Conservation (phyloP, 2,888 invertebrate species). For the Calameuta idolon region DNA sequence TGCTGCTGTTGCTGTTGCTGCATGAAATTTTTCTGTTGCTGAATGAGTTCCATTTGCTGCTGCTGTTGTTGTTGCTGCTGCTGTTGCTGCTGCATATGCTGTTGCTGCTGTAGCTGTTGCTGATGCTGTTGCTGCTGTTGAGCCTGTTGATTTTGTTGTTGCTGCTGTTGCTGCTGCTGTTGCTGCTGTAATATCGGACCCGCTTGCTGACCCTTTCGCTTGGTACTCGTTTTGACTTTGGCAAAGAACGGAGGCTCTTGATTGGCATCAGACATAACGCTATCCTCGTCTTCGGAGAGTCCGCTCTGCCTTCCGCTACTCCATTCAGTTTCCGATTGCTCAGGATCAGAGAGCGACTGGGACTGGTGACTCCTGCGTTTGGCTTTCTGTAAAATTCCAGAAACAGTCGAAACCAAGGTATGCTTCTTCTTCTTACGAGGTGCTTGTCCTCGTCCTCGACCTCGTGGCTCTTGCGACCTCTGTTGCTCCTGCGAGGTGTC, state of each 20-base stretch:
- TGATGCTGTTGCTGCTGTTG: conserved; percentile 34
- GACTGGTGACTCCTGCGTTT: conserved; percentile 74
- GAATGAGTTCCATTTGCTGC: conserved; percentile 27
- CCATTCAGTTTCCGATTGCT: conserved; percentile 82
- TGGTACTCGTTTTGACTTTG: conserved; percentile 70
- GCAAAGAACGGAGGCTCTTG: conserved; percentile 75
- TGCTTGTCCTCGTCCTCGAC: conserved; percentile 48
- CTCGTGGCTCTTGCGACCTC: conserved; percentile 33
- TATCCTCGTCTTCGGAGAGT: conserved; percentile 76
- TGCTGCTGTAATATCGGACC: conserved; percentile 38
- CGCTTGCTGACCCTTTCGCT: conserved; percentile 54
- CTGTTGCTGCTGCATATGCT: conserved; percentile 20
- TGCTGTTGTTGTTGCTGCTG: conserved; percentile 29
- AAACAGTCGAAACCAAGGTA: conserved; percentile 85
- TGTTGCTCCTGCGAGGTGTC: conserved; percentile 57
- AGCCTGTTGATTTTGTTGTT: conserved; percentile 31
- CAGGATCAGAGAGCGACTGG: conserved; percentile 81
- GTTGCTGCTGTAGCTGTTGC: conserved; percentile 18
- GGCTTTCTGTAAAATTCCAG: conserved; percentile 87
- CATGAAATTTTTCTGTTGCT: conserved; percentile 19
- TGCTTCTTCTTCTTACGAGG: conserved; percentile 81
- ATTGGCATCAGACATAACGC: conserved; percentile 78
- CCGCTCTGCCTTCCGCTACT: conserved; percentile 79
- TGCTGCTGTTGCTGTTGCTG: conserved; percentile 34
- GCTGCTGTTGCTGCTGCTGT: conserved; percentile 29